Conservation (phyloP, 2,113 vertebrate genomes). For the Struthio camelus region DNA sequence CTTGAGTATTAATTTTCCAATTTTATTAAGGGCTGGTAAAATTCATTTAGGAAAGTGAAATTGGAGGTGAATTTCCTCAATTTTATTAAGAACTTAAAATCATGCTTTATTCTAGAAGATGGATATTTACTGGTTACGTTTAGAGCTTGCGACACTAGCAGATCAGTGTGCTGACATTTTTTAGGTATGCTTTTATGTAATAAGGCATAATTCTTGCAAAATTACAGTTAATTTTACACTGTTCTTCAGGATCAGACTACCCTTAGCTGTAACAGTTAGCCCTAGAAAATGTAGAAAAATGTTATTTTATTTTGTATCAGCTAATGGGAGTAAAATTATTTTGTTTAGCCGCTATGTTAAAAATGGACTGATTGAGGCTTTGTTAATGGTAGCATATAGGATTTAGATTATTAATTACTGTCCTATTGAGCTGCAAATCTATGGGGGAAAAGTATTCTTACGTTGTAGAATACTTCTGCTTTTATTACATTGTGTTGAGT, state of each 20-base stretch:
- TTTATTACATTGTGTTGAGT: not conserved
- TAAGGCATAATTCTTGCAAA: not conserved
- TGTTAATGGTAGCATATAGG: not conserved
- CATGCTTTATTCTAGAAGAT: not conserved
- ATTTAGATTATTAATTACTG: not conserved
- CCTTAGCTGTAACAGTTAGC: not conserved
- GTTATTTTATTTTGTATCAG: not conserved
- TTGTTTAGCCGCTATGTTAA: not conserved
- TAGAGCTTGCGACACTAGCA: not conserved
- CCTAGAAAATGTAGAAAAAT: not conserved
- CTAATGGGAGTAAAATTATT: not conserved
- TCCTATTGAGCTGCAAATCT: not conserved
- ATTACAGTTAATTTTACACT: not conserved
- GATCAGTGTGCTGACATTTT: not conserved
- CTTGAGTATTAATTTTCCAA: not conserved
- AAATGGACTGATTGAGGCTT: not conserved
- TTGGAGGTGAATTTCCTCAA: not conserved
- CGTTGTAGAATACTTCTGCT: not conserved
- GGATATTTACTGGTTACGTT: not conserved
- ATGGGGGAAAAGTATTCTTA: constrained; percentile 61
- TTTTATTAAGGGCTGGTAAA: not conserved
- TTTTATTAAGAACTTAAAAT: not conserved
- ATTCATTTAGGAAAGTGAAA: not conserved
- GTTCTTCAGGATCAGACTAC: not conserved
- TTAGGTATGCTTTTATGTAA: not conserved